Conservation (phyloP, 2,113 vertebrate genomes). For the Galemys pyrenaicus region DNA sequence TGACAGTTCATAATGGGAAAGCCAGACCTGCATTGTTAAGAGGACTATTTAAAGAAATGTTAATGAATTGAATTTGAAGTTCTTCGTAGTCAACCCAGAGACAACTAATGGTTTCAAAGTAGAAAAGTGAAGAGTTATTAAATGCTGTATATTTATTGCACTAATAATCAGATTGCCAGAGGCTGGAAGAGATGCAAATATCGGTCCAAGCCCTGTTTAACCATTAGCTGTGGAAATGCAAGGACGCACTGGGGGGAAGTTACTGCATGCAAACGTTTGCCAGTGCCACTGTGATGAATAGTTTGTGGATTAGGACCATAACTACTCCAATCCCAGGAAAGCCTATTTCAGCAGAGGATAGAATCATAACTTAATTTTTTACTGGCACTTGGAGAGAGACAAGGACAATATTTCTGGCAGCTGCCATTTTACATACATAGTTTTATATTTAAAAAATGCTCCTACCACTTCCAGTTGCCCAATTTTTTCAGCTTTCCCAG, state of each 20-base stretch:
- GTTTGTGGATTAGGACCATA: constrained; percentile 77
- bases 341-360: constrained; percentile 78
- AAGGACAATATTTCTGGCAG: constrained; percentile 81
- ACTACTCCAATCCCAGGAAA: constrained; percentile 81
- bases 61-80: constrained; percentile 85
- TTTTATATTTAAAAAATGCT: background rate
- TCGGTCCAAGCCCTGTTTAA: constrained; percentile 78
- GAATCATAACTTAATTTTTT: constrained; percentile 84
- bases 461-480: background rate
- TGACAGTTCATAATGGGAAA: constrained; percentile 81
- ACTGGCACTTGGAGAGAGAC: constrained; percentile 73
- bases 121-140: constrained; percentile 86
- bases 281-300: constrained; percentile 82
- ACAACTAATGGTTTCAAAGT: constrained; percentile 85
- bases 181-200: constrained; percentile 85
- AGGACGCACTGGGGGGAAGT: constrained; percentile 75
- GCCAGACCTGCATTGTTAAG: constrained; percentile 78
- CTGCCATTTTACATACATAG: constrained; percentile 56
- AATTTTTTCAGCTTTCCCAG: constrained; percentile 34
- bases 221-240: constrained; percentile 72
- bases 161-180: constrained; percentile 87
- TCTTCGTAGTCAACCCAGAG: constrained; percentile 85
- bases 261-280: constrained; percentile 71
- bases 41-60: constrained; percentile 86
- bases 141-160: constrained; percentile 86